Evolutionary conservation across 2,113 vertebrate species (phyloP), one percentile per base, ranked within the genome.

Genomic region (Pogonocichla stellata): DNA sequence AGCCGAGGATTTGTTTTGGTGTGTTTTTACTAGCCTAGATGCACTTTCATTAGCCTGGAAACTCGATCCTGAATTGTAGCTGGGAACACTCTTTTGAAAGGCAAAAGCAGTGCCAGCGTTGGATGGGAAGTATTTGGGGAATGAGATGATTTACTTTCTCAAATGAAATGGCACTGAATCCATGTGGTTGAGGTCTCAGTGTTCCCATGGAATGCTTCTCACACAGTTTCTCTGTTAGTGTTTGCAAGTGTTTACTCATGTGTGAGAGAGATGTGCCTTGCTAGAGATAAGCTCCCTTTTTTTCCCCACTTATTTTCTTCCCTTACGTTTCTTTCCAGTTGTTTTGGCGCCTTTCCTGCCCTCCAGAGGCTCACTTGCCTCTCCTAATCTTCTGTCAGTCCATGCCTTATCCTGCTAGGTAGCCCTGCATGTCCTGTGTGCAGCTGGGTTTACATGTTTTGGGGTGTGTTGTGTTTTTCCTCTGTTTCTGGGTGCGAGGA

Each of bases 1-100:
- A 97, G 94, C 82, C 72, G 60, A 95, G 97, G 96, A 96, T 98
- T 98, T 98, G 96, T 97, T 98, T 98, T 96, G 98, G 96, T 97
- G 95, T 96, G 28, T 86, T 97, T 88, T 88, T 97, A 96, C 85
- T 95, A 96, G 96, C 96, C 85, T 85, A 69, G 91, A 91, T 95
- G 90, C 88, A 66, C 90, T 97, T 97, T 90, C 97, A 96, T 98
- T 96, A 97, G 95, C 98, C 97, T 66, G 10, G 61, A 79, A 94
- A 62, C 65, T 74, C 54, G 3, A 19, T 56, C 66, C 72, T 88
- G 26, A 93, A 94, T 90, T 50, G 72, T 84, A 42, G 73, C 81
- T 57, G 78, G 12, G 57, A 85, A 81, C 12, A 1, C 62, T 50
- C 19, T 50, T 85, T 61, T 82, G 67, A 85, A 86, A 93, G 45